Evolutionary conservation across 2,113 vertebrate genomes (phyloP).

Genomic region (Etheostoma spectabile): DNA sequence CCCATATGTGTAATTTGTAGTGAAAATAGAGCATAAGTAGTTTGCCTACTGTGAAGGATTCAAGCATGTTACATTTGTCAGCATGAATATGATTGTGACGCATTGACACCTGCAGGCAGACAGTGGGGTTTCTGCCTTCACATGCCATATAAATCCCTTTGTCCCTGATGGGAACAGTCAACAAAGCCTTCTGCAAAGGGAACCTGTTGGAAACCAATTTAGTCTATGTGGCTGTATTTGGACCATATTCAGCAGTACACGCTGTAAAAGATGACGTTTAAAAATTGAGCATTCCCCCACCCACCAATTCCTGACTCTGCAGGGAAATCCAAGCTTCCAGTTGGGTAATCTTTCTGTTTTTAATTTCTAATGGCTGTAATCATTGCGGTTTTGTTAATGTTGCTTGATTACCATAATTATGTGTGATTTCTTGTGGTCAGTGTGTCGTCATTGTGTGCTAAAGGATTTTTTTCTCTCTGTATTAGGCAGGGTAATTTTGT

Average conservation of each 20-base stretch:
- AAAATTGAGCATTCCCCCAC: constrained; percentile 37
- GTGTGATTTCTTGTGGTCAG: constrained; percentile 73
- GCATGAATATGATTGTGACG: constrained; percentile 3
- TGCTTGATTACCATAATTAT: constrained; percentile 75
- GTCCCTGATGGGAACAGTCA: neutral
- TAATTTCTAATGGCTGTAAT: constrained; percentile 72
- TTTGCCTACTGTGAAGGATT: neutral
- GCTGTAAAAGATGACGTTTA: neutral
- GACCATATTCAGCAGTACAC: neutral
- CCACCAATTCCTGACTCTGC: constrained; percentile 40
- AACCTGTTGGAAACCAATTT: neutral
- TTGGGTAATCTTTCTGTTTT: constrained; percentile 55
- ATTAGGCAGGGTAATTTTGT: constrained; percentile 19
- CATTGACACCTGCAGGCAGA: constrained; percentile 11
- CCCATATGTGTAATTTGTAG: neutral
- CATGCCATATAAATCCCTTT: neutral
- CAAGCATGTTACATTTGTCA: neutral
- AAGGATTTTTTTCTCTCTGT: neutral
- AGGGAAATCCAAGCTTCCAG: constrained; percentile 58
- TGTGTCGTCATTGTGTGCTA: constrained; percentile 39
- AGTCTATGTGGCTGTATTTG: neutral
- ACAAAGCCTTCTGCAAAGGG: neutral
- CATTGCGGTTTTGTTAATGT: constrained; percentile 64
- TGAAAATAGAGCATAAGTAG: neutral
- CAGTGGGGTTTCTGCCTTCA: neutral